phyloP scores from a whole-genome alignment of 2,797 vertebrate species.

The Antrozous pallidus region DNA sequence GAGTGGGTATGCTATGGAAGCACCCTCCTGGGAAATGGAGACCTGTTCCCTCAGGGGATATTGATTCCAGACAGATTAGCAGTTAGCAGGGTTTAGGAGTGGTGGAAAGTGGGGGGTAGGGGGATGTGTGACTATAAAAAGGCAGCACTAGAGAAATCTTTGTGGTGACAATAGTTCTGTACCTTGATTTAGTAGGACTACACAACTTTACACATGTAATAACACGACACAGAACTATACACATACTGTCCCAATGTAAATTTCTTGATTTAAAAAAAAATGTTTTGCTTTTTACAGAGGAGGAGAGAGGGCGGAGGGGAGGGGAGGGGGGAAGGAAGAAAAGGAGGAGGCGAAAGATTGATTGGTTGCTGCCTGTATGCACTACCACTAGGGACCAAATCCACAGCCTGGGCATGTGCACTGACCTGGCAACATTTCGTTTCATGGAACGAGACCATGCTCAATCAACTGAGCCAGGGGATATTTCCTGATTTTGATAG shows the following conservation, averaged over 20 bases:
- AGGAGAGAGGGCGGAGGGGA: no score
- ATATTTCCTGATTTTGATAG: neutral
- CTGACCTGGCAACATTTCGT: no score
- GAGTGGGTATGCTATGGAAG: neutral
- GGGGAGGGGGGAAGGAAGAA: no score
- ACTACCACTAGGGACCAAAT: no score
- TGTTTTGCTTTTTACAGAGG: no score
- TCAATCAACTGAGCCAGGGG: no score
- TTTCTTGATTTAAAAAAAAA: neutral
- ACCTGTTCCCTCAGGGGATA: neutral
- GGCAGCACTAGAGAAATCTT: neutral
- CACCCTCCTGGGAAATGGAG: neutral
- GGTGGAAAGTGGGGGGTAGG: neutral
- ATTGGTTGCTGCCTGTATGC: no score
- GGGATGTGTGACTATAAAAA: neutral
- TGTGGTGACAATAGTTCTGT: neutral
- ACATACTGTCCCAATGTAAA: neutral
- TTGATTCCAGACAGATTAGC: neutral
- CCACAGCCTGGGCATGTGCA: no score
- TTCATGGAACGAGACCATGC: no score
- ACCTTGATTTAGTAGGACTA: neutral
- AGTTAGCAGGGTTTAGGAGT: neutral
- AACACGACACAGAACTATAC: neutral
- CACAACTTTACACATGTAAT: neutral
- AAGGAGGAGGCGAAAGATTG: rapidly evolving